Base-by-base conservation (phyloP, 2,888 invertebrate species). In the Platerodrilus igneus region DNA sequence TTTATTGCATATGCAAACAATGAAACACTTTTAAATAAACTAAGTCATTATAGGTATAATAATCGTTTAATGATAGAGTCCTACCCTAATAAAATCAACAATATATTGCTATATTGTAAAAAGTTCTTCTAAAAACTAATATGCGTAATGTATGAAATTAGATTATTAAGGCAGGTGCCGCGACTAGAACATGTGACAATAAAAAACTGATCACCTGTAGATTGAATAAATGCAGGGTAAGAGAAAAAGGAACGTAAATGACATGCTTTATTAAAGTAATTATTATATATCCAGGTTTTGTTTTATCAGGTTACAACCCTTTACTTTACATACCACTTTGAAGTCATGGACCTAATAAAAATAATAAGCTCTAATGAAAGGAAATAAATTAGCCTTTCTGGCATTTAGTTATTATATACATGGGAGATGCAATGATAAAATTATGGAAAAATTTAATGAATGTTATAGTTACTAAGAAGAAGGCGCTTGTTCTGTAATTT, bases 151-250 rank as follows among this genome's bases (percentile, higher is more conserved):
- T 47, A 48, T 26, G 32, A 45, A 42, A 45, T 48, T 45, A 45
- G 45, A 45, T 35, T 45, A 32, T 30, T 45, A 42, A 44, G 47
- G 53, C 53, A 53, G 53, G 52, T 53, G 53, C 47, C 42, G 32
- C 32, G 37, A 40, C 29, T 41, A 47, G n/a, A 30, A 37, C 35
- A 38, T 47, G 39, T 32, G 43, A 37, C 36, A 40, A 41, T 40
- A 50, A 51, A 53, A 53, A 53, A 52, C n/a, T 50, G 41, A 45
- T 53, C 52, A 53, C 47, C 53, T 53, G 53, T 52, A 45, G 41
- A 32, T 31, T 35, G 28, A 38, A 32, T 37, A 41, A 45, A 38
- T 46, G 43, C 48, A 40, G 33, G 44, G 46, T 41, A 32, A 41
- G 38, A 35, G 32, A 35, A 41, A 46, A 48, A 40, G 30, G 41